phyloP scores from a whole-genome alignment of 2,113 vertebrate genomes.

The Leptobrachium ailaonicum region DNA sequence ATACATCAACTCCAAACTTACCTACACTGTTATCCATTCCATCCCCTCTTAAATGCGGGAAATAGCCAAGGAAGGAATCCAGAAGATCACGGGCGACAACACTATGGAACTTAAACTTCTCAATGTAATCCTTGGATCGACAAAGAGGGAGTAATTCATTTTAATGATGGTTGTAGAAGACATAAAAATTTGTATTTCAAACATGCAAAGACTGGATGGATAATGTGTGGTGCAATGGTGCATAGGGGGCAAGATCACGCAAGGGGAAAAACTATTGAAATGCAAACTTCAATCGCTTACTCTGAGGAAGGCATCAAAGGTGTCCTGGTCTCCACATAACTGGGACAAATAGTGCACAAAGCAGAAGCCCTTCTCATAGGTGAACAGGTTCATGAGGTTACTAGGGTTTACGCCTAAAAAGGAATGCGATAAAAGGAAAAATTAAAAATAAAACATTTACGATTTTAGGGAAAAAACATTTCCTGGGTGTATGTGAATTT shows the following conservation, averaged over 20 bases:
- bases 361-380: constrained; percentile 97
- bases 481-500: background rate
- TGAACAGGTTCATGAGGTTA: constrained; percentile 97
- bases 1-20: constrained; percentile 53
- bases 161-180: background rate
- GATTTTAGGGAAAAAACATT: background rate
- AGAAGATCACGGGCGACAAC: constrained; percentile 92
- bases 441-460: too few relatives aligned
- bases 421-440: background rate
- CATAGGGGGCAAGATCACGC: background rate
- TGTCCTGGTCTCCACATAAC: constrained; percentile 83
- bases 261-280: background rate
- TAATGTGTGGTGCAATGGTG: background rate
- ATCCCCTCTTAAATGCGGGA: constrained; percentile 85
- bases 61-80: constrained; percentile 86
- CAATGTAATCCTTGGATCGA: constrained; percentile 83
- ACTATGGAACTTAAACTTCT: constrained; percentile 89
- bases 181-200: too few relatives aligned
- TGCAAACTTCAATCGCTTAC: constrained; percentile 63
- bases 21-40: constrained; percentile 82
- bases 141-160: background rate
- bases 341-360: constrained; percentile 92
- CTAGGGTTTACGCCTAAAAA: constrained; percentile 89
- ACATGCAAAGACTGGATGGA: constrained; percentile 15
- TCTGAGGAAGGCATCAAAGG: constrained; percentile 88